A percentile compares a stretch with the other conserved stretches of the same genome.
These are phyloP conservation scores for Microhierax caerulescens DNA, from an alignment of 2,797 vertebrate genomes.

Conservation along the genomic window DNA sequence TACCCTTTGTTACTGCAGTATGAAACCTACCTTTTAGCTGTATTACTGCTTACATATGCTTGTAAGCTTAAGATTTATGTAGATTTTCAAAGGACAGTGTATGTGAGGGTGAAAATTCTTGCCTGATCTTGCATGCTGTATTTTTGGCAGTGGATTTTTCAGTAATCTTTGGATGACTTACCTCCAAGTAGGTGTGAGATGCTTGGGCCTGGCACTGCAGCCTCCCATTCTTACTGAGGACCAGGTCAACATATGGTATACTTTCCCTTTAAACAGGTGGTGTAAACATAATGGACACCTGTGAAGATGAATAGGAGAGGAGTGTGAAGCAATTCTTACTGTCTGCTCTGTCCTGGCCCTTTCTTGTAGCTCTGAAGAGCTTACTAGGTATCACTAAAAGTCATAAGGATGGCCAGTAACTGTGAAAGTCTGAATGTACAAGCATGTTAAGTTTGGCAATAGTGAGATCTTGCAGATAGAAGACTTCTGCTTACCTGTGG, in stretches of 20 bases:
- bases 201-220: neutral
- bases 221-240: neutral
- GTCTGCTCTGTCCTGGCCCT: neutral
- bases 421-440: neutral
- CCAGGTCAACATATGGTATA: neutral
- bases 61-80: neutral
- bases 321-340: neutral
- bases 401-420: neutral
- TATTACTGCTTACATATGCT: neutral
- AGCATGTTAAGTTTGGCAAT: neutral
- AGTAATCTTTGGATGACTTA: neutral
- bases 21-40: neutral
- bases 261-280: neutral
- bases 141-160: slow-evolving; percentile 21
- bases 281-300: neutral
- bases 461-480: neutral
- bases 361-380: neutral
- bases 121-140: neutral
- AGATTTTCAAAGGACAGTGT: neutral
- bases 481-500: neutral
- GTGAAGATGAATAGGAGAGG: neutral
- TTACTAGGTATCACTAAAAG: neutral
- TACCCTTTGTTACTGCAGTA: neutral
- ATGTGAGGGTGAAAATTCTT: neutral
- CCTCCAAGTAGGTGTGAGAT: neutral